Percentiles rank a stretch among this genome's conserved stretches.
phyloP scores from a whole-genome alignment of 2,113 vertebrate genomes.

The Dunckerocampus dactyliophorus region DNA sequence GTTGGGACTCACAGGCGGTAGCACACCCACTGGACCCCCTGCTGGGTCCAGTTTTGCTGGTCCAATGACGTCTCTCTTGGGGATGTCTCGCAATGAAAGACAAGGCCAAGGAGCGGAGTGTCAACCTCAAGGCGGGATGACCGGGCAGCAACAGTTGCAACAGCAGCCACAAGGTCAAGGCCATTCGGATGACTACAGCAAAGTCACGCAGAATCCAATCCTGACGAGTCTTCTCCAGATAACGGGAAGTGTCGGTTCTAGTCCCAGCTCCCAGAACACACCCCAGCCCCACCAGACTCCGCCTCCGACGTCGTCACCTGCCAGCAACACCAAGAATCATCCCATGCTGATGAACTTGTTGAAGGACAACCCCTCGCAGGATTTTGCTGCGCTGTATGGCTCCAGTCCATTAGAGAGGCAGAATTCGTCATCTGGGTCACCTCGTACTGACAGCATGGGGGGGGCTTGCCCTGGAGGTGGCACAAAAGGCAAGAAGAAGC shows the following conservation, averaged over 20 bases:
- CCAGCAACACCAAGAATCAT: slow-evolving; percentile 98
- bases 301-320: slow-evolving; percentile 92
- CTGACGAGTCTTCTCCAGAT: slow-evolving; percentile 96
- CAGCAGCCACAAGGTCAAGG: slow-evolving; percentile 83
- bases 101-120: slow-evolving; percentile 61
- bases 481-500: slow-evolving; percentile 91
- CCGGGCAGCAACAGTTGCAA: slow-evolving; percentile 76
- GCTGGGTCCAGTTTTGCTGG: slow-evolving; percentile 67
- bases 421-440: slow-evolving; percentile 92
- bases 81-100: slow-evolving; percentile 71
- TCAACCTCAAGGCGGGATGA: slow-evolving; percentile 47
- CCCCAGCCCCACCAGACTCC: slow-evolving; percentile 87
- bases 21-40: slow-evolving; percentile 79
- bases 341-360: slow-evolving; percentile 99
- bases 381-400: slow-evolving; percentile 89
- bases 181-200: slow-evolving; percentile 87
- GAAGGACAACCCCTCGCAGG: slow-evolving; percentile 95
- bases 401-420: slow-evolving; percentile 93
- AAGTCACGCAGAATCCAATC: slow-evolving; percentile 98
- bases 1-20: slow-evolving; percentile 83
- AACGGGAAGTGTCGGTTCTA: slow-evolving; percentile 91
- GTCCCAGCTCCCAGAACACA: slow-evolving; percentile 85
- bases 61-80: slow-evolving; percentile 86
- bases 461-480: slow-evolving; percentile 55
- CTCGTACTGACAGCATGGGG: slow-evolving; percentile 78